Conservation (phyloP, 1,140 invertebrate genomes). For the Neodiprion lecontei region DNA sequence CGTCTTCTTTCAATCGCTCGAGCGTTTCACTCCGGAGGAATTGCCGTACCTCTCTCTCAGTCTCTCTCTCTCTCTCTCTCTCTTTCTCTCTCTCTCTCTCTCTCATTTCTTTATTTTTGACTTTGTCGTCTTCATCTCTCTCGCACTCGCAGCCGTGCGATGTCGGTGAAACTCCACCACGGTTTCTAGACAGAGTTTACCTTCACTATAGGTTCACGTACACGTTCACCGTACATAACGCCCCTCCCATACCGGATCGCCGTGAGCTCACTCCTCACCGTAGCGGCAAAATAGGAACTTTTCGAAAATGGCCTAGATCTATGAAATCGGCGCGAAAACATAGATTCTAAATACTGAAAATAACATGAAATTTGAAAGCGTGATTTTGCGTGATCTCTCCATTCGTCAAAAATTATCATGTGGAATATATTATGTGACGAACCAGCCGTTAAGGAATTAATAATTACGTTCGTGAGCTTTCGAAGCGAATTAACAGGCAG, state of each 20-base stretch:
- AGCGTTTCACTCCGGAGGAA: neutral
- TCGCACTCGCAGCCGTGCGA: neutral
- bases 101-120: slow-evolving; percentile 30
- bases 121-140: slow-evolving; percentile 23
- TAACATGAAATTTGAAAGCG: no score
- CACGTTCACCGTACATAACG: neutral
- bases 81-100: slow-evolving; percentile 9
- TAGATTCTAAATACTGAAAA: no score
- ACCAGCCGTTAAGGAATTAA: no score
- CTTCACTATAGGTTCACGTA: neutral
- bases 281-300: slow-evolving; percentile 1
- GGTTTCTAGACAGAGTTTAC: neutral
- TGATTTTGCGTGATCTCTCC: no score
- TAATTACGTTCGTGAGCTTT: no score
- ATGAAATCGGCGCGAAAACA: no score
- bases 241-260: neutral
- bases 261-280: neutral
- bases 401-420: no score
- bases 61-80: slow-evolving; percentile 9
- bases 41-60: neutral
- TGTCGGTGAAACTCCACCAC: slow-evolving; percentile 9
- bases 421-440: no score
- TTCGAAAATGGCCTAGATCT: neutral
- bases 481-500: no score
- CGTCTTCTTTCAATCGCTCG: neutral